Base-by-base conservation (phyloP, 2,797 vertebrate species). In the Apodemus agrarius region DNA sequence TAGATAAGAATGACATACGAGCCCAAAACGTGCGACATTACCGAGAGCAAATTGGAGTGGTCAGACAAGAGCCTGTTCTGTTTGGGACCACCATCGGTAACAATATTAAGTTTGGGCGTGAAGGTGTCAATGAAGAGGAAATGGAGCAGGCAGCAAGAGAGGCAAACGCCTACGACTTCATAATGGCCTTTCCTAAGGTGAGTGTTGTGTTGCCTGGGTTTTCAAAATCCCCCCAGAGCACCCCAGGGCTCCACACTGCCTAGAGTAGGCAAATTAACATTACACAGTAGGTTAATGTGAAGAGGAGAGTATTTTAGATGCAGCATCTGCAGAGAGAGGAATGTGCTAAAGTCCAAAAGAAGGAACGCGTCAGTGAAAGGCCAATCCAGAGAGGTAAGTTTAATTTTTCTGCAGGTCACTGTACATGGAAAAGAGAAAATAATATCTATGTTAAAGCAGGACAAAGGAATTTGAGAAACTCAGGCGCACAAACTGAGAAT, bases 81-180 rank as follows among this genome's bases (percentile, higher is more conserved):
- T 98, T 99, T 94, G 98, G 90, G 26, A 98, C 98, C 21, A 98
- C 97, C 11, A 97, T 98, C 85, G 95, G 92, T 63, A 98, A 97
- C 81, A 97, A 97, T 72, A 98, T 98, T 92, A 98, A 96, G 76
- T 97, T 97, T 11, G 98, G 98, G 13, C 95, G 95, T 82, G 96
- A 98, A 87, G 98, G 97, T 21, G 96, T 96, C 88, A 98, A 97
- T 0, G 63, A 98, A 83, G 90, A 98, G 88, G 96, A 99, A 94
- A 97, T 96, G 52, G 97, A 97, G 91, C 98, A 37, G 34, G 98
- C 98, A 78, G 97, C 97, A 80, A 98, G 96, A 94, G 98, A 98
- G 93, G 96, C 98, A 84, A 98, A 98, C 72, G 97, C 97, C 9
- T 98, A 97, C 31, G 93, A 98, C 93, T 99, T 98, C 78, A 95